These are phyloP conservation scores for Drosophila burlai DNA, from an alignment of 1,140 invertebrate genomes.

Conservation along the genomic window DNA sequence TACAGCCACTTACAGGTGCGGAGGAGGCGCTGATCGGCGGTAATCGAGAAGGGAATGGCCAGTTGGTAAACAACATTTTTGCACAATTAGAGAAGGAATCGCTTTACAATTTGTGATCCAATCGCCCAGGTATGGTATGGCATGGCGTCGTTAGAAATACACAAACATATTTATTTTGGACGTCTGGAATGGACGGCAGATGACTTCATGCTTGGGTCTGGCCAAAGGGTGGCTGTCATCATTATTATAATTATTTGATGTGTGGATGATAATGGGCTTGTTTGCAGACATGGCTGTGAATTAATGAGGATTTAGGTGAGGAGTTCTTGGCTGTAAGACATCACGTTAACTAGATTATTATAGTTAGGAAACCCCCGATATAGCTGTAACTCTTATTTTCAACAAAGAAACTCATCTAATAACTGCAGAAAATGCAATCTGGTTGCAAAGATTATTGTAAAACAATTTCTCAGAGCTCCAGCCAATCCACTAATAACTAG, in stretches of 20 bases:
- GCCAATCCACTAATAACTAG: conserved; percentile 1
- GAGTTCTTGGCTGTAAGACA: not conserved
- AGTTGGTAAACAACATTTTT: conserved; percentile 38
- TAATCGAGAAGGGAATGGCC: conserved; percentile 9
- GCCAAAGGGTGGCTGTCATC: conserved; percentile 35
- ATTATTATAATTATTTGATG: conserved; percentile 42
- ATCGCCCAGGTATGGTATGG: conserved; percentile 22
- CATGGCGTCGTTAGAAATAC: conserved; percentile 22
- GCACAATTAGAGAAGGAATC: conserved; percentile 39
- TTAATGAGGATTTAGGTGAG: conserved; percentile 19
- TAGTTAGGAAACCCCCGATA: not conserved
- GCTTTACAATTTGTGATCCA: conserved; percentile 33
- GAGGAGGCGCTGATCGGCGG: not conserved
- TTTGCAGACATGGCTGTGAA: conserved; percentile 24
- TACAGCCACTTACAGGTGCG: conserved; percentile 6
- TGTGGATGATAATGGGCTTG: conserved; percentile 10
- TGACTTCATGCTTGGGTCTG: conserved; percentile 41
- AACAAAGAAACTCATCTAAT: not conserved
- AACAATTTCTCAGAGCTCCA: not conserved
- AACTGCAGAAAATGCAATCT: conserved; percentile 3
- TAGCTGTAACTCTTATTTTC: not conserved
- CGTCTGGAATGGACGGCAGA: conserved; percentile 14
- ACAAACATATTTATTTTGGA: not conserved
- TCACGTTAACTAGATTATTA: not conserved
- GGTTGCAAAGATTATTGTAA: conserved; percentile 2